Percentiles rank a stretch among this genome's conserved stretches.
Conservation (phyloP, 2,113 vertebrate genomes). For the Cryptotis parvus region DNA sequence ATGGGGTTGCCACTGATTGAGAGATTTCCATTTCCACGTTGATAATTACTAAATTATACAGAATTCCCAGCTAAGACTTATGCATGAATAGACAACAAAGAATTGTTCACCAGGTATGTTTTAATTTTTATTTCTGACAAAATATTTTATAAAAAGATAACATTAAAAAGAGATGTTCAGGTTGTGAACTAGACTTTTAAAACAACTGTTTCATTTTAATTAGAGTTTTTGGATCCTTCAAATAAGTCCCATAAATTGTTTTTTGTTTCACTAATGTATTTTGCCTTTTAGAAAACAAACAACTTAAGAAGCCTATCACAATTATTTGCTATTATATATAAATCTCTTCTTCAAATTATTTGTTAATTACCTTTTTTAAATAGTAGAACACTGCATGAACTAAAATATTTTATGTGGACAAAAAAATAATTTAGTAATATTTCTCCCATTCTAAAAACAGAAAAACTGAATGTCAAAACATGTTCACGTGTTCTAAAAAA, state of each 20-base stretch:
- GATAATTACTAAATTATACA: background rate
- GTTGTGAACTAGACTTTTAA: background rate
- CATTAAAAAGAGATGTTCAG: background rate
- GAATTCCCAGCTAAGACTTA: background rate
- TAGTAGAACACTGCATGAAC: background rate
- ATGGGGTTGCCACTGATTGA: background rate
- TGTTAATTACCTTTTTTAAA: background rate
- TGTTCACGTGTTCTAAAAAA: slow-evolving; percentile 30
- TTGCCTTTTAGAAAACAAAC: background rate
- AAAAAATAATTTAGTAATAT: background rate
- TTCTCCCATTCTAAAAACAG: background rate
- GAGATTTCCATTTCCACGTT: background rate
- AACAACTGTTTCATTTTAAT: background rate
- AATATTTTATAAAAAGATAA: background rate
- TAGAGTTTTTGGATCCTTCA: background rate
- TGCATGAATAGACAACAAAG: background rate
- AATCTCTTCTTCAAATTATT: background rate
- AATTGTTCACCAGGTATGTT: background rate
- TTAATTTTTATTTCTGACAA: slow-evolving; percentile 8
- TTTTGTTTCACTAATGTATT: background rate
- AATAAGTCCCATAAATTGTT: background rate
- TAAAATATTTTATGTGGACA: background rate
- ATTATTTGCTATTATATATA: slow-evolving; percentile 1
- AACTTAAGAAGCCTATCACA: background rate
- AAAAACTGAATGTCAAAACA: background rate